Base-by-base conservation (phyloP, 2,888 invertebrate species). In the Sylvicola fuscatus region DNA sequence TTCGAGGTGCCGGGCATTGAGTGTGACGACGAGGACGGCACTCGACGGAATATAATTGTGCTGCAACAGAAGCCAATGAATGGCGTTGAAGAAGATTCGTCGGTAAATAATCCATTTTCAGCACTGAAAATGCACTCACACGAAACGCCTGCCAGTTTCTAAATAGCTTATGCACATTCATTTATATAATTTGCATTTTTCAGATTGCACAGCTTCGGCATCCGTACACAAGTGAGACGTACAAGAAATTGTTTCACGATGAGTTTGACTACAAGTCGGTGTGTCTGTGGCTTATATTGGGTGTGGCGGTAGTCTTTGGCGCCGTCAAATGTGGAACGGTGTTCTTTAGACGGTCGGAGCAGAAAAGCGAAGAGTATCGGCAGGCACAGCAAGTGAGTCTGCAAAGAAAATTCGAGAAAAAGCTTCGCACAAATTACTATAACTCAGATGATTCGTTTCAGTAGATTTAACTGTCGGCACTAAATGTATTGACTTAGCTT, bases 231-330 rank as follows among this genome's bases (percentile, higher is more conserved):
- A 21, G 21, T 21, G 21, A 21, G 21, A 21, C 5, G 6, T 27
- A 29, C n/a, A 37, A 17, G 3, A 34, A 30, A 32, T 14, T 34
- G 3, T n/a, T 37, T 3, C 42, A 48, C 2, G 52, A 53, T 42
- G 49, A 47, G 21, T 52, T 56, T 21, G 58, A 58, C 39, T 53
- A 54, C 1, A 52, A 54, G 21, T 54, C 56, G 3, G 49, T 55
- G 3, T 48, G 56, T 10, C 51, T 59, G 11, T 58, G 56, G 56
- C 46, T 59, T 43, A 40, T 56, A 21, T 47, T 46, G 13, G 51
- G 50, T 14, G 50, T 58, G 26, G 49, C 50, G 0, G 26, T 54
- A 10, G 51, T 53, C 1, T 56, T 58, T 35, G 42, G 53, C 0
- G 48, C 47, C 1, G 34, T 56, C 13, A 49, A 52, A 28, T 44